These are phyloP conservation scores for Pollenia griseotomentosa DNA, from an alignment of 2,888 invertebrate species.

Conservation along the genomic window DNA sequence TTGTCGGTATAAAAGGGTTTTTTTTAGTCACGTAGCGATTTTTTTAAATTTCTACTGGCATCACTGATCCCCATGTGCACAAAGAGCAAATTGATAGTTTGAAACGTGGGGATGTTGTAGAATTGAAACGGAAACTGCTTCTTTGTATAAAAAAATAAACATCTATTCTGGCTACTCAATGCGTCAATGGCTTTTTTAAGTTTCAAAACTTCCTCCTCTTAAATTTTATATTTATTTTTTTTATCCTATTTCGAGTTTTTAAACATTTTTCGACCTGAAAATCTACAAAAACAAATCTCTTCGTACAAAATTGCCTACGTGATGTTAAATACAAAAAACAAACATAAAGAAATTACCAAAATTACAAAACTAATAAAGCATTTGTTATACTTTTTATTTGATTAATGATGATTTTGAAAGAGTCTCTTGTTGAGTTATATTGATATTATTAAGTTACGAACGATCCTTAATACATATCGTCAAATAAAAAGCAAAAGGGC, in stretches of 20 bases:
- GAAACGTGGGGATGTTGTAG: too few species aligned
- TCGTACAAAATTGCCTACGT: slow-evolving; percentile 75
- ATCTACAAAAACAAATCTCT: slow-evolving; percentile 69
- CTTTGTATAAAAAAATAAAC: too few species aligned
- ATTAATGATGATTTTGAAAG: slow-evolving; percentile 8
- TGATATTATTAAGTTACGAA: background rate
- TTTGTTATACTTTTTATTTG: slow-evolving; percentile 35
- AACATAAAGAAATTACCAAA: slow-evolving; percentile 37
- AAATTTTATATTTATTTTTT: background rate
- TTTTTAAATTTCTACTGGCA: too few species aligned
- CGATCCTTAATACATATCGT: background rate
- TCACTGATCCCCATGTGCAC: too few species aligned
- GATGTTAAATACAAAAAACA: slow-evolving; percentile 51
- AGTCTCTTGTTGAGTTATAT: slow-evolving; percentile 22
- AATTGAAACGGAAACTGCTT: too few species aligned
- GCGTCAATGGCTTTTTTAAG: background rate
- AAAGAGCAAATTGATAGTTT: too few species aligned
- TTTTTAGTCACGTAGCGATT: too few species aligned
- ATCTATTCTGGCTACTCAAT: too few species aligned
- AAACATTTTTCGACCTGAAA: slow-evolving; percentile 66
- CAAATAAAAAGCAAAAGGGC: background rate
- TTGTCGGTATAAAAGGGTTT: too few species aligned
- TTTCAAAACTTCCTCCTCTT: background rate
- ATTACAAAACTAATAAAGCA: slow-evolving; percentile 44
- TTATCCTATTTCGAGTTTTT: slow-evolving; percentile 9